These are phyloP conservation scores for Malacosoma neustria DNA, from an alignment of 2,888 invertebrate species.

Conservation along the genomic window DNA sequence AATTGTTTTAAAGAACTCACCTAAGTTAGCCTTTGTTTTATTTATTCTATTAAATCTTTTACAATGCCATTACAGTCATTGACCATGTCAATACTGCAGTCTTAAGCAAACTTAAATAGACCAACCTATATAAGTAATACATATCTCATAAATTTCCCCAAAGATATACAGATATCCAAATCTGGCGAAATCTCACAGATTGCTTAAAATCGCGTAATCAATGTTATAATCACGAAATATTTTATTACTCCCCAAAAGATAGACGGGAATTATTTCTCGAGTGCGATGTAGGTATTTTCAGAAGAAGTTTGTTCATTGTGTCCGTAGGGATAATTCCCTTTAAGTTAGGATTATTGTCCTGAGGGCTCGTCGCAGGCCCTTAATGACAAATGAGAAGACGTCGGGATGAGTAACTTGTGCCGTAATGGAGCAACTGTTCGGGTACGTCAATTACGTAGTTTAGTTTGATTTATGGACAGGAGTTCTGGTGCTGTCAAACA, in stretches of 20 bases:
- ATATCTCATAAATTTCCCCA: too few species aligned
- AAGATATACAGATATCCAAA: too few species aligned
- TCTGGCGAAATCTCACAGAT: too few species aligned
- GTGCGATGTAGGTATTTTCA: constrained; percentile 29
- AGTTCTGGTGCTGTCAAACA: not conserved
- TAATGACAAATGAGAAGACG: constrained; percentile 45
- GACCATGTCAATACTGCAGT: too few species aligned
- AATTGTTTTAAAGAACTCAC: too few species aligned
- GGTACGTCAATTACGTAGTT: constrained; percentile 25
- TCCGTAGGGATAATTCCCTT: constrained; percentile 40
- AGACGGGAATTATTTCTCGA: constrained; percentile 14
- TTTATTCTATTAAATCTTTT: too few species aligned
- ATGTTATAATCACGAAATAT: constrained; percentile 20
- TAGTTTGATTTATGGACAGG: constrained; percentile 18
- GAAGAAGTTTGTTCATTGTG: constrained; percentile 19
- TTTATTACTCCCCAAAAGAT: constrained; percentile 25
- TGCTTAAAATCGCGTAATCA: too few species aligned
- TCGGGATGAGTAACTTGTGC: constrained; percentile 28
- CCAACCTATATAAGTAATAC: too few species aligned
- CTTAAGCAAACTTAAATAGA: too few species aligned
- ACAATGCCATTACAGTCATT: too few species aligned
- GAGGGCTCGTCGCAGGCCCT: constrained; percentile 24
- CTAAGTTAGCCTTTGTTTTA: too few species aligned
- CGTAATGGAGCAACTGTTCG: constrained; percentile 26
- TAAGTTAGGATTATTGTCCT: constrained; percentile 45